Evolutionary conservation across 2,888 invertebrate genomes (phyloP).

Genomic region (Notodonta ziczac): DNA sequence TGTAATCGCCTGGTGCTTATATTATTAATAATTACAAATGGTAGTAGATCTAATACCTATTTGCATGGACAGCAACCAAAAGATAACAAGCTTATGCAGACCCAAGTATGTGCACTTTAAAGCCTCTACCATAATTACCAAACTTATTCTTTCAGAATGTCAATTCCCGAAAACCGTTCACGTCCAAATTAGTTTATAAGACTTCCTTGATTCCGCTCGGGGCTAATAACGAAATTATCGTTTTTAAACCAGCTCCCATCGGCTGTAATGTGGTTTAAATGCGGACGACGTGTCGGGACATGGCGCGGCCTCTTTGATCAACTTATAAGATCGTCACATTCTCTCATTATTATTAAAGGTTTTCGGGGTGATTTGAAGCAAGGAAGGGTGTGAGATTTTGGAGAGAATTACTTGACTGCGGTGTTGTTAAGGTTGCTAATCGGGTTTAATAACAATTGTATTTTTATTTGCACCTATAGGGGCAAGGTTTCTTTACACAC

Average conservation of each 20-base stretch:
- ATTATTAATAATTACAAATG: no score
- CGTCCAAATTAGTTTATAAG: not conserved
- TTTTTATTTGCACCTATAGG: no score
- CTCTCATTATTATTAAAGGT: not conserved
- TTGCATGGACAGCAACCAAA: no score
- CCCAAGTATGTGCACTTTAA: not conserved
- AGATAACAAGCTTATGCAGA: no score
- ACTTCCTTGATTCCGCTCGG: conserved; percentile 22
- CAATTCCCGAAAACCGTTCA: not conserved
- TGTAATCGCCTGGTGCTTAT: no score
- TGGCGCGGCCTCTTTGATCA: conserved; percentile 58
- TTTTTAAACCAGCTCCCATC: conserved; percentile 67
- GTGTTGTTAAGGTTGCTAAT: no score
- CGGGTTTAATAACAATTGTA: no score
- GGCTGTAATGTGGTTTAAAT: conserved; percentile 65
- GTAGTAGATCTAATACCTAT: no score
- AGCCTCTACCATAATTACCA: not conserved
- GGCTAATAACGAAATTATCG: conserved; percentile 56
- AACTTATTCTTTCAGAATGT: not conserved
- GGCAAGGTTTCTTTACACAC: no score
- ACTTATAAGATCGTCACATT: conserved; percentile 20
- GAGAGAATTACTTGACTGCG: no score
- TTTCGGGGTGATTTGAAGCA: no score
- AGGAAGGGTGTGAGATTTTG: no score
- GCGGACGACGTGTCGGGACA: conserved; percentile 49